Base-by-base conservation (phyloP, 2,888 invertebrate genomes). In the Catocala sponsa region DNA sequence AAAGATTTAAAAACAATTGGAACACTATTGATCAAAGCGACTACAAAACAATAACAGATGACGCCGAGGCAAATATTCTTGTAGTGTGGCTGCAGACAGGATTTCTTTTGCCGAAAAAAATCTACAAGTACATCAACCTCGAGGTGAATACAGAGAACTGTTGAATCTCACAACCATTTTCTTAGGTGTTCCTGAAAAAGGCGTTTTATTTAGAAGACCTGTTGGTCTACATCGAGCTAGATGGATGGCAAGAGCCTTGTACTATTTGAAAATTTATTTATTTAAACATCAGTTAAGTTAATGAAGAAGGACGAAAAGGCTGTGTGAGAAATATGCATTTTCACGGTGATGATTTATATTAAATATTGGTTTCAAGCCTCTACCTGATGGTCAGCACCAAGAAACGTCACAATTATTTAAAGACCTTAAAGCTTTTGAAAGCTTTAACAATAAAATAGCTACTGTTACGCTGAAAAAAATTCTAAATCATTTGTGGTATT, bases 231-330 rank as follows among this genome's bases (percentile, higher is more conserved):
- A 15, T 47, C 10, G 47, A 7, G 47, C 47, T 1, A 13, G 47
- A 15, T 47, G 13, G 47, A 47, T 25, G 47, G 47, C 47, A 25
- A 25, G 15, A 47, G 47, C 47, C 5, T 15, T 47, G 13, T 47
- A 47, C 13, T 15, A 2, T 15, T 15, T 15, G 2, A 15, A 15
- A 15, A 15, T 1, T 15, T 15, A 15, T 15, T 15, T 15, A 15
- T 15, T 15, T 15, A 15, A 15, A 15, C 15, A 15, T 15, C 15
- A 15, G 15, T 15, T 15, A 15, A 15, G 15, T 2, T 15, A 15
- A 15, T 2, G 15, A 15, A 15, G 15, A 15, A 15, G 15, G 15
- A 15, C 15, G 15, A 15, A 15, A 2, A 15, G 15, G 15, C 15
- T 15, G 15, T 15, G 15, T 1, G 15, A 15, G 15, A 15, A 15